Conservation (phyloP, 2,888 invertebrate species). For the Tinea trinotella region DNA sequence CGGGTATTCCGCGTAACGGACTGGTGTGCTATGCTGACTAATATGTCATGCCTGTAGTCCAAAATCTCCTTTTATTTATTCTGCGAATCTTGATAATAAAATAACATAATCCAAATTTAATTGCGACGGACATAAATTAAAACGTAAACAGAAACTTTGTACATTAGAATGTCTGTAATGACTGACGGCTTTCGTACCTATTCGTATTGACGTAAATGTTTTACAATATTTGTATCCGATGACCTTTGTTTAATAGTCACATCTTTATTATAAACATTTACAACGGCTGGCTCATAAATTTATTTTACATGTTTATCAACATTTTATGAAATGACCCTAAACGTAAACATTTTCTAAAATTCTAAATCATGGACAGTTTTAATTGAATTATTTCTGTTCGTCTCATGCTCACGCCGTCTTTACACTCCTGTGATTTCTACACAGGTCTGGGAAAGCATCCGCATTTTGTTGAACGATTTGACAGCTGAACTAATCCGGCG, state of each 20-base stretch:
- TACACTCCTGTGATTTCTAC: too few relatives aligned
- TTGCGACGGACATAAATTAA: not conserved
- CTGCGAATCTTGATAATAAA: too few relatives aligned
- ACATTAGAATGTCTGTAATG: constrained; percentile 4
- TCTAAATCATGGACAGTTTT: too few relatives aligned
- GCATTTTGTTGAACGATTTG: too few relatives aligned
- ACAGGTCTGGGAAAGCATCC: too few relatives aligned
- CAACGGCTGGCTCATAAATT: constrained; percentile 1
- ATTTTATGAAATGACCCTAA: not conserved
- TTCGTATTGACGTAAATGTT: not conserved
- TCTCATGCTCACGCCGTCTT: too few relatives aligned
- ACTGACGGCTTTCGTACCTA: not conserved
- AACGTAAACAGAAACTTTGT: not conserved
- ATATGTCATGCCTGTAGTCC: too few relatives aligned
- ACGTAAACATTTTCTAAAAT: not conserved
- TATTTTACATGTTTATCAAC: constrained; percentile 1
- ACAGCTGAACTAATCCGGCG: too few relatives aligned
- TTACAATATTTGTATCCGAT: constrained; percentile 8
- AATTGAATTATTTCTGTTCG: too few relatives aligned
- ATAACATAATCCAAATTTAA: not conserved
- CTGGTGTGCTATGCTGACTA: too few relatives aligned
- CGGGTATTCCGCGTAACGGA: too few relatives aligned
- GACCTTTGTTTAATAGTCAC: constrained; percentile 1
- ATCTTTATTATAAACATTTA: not conserved
- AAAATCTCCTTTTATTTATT: too few relatives aligned